phyloP scores from a whole-genome alignment of 2,888 invertebrate genomes.

The Habrosyne pyritoides region DNA sequence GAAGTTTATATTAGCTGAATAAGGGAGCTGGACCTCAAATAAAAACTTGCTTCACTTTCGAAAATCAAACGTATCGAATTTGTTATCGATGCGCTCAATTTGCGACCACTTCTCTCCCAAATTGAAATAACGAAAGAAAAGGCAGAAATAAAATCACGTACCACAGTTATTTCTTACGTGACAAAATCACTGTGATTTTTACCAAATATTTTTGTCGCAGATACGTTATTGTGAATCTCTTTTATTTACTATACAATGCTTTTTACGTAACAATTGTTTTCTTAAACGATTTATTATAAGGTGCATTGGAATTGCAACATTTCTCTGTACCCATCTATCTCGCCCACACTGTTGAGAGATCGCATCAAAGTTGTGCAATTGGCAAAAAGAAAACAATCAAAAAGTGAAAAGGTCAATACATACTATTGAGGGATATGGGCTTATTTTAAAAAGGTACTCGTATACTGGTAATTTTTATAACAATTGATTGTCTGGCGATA shows the following conservation, averaged over 20 bases:
- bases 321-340: conserved; percentile 40
- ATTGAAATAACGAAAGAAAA: neutral
- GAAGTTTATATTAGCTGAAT: too few relatives aligned
- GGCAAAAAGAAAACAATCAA: conserved; percentile 18
- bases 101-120: neutral
- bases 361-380: conserved; percentile 28
- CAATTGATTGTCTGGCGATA: too few relatives aligned
- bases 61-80: neutral
- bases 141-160: neutral
- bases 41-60: too few relatives aligned
- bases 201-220: neutral
- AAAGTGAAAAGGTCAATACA: conserved; percentile 12
- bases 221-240: conserved; percentile 22
- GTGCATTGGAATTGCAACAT: conserved; percentile 49
- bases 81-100: neutral
- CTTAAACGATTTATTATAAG: conserved; percentile 39
- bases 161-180: neutral
- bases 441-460: too few relatives aligned
- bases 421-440: neutral
- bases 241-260: conserved; percentile 39
- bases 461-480: too few relatives aligned
- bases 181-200: neutral
- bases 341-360: conserved; percentile 34
- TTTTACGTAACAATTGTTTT: conserved; percentile 37
- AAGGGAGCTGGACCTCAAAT: too few relatives aligned